These are phyloP conservation scores for Pseudoips prasinana DNA, from an alignment of 2,888 invertebrate species.

Conservation along the genomic window DNA sequence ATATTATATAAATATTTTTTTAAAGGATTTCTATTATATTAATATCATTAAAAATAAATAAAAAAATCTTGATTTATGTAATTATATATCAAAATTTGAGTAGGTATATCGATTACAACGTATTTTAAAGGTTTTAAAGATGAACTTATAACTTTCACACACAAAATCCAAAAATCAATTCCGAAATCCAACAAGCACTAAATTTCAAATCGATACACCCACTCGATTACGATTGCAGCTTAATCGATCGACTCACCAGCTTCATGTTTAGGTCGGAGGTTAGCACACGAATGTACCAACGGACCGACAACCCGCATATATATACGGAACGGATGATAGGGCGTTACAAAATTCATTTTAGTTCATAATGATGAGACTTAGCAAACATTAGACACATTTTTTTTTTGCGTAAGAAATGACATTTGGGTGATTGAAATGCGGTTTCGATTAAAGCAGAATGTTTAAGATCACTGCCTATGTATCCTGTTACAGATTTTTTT, in stretches of 20 bases:
- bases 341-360: slow-evolving; percentile 69
- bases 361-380: slow-evolving; percentile 60
- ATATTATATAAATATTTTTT: too few relatives aligned
- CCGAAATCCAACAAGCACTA: slow-evolving; percentile 1
- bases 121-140: not conserved
- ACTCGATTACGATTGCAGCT: slow-evolving; percentile 14
- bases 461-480: too few relatives aligned
- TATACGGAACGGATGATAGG: slow-evolving; percentile 45
- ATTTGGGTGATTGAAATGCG: slow-evolving; percentile 19
- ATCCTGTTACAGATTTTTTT: too few relatives aligned
- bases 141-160: not conserved
- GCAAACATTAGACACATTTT: slow-evolving; percentile 51
- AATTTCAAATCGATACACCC: slow-evolving; percentile 12
- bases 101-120: not conserved
- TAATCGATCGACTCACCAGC: slow-evolving; percentile 64
- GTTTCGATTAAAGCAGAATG: too few relatives aligned
- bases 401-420: slow-evolving; percentile 47
- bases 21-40: too few relatives aligned
- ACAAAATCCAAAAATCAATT: slow-evolving; percentile 14
- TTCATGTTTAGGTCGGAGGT: slow-evolving; percentile 71
- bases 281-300: slow-evolving; percentile 60
- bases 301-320: slow-evolving; percentile 48
- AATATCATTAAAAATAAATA: too few relatives aligned
- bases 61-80: too few relatives aligned
- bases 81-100: not conserved